These are phyloP conservation scores for Cataglyphis livida DNA, from an alignment of 2,888 invertebrate species.

Conservation along the genomic window DNA sequence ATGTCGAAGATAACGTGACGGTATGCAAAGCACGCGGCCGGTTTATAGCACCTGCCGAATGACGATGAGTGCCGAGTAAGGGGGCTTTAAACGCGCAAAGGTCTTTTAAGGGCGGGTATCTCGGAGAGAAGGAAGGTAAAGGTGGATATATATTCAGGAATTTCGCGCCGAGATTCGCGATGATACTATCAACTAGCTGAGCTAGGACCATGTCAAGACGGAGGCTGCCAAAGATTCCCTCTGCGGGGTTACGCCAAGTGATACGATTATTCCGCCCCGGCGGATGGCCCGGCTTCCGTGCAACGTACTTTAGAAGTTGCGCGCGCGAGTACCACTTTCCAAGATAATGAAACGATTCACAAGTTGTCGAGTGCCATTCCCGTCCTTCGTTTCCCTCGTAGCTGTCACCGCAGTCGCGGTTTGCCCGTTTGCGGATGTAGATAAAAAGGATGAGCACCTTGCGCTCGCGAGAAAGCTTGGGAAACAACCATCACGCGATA, in stretches of 20 bases:
- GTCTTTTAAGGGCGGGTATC: constrained; percentile 57
- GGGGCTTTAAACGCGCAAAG: constrained; percentile 53
- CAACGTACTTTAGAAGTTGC: constrained; percentile 80
- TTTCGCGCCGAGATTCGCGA: constrained; percentile 64
- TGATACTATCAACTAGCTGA: constrained; percentile 42
- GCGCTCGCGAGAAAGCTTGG: neutral
- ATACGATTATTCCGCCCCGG: constrained; percentile 78
- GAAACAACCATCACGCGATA: neutral
- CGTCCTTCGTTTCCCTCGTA: constrained; percentile 41
- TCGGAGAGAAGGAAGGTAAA: constrained; percentile 59
- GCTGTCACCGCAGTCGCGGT: neutral
- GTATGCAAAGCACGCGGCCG: constrained; percentile 34
- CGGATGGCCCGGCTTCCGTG: constrained; percentile 76
- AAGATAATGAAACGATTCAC: constrained; percentile 83
- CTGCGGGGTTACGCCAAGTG: constrained; percentile 65
- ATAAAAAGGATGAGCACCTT: constrained; percentile 33
- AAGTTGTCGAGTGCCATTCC: constrained; percentile 79
- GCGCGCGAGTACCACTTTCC: constrained; percentile 78
- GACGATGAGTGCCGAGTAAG: neutral
- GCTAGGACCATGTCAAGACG: constrained; percentile 69
- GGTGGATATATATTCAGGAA: constrained; percentile 61
- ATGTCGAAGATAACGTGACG: constrained; percentile 34
- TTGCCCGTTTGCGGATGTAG: constrained; percentile 19
- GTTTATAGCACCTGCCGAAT: constrained; percentile 32
- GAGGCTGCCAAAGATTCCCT: constrained; percentile 71